Conservation (phyloP, 1,140 invertebrate genomes). For the Achatina immaculata region DNA sequence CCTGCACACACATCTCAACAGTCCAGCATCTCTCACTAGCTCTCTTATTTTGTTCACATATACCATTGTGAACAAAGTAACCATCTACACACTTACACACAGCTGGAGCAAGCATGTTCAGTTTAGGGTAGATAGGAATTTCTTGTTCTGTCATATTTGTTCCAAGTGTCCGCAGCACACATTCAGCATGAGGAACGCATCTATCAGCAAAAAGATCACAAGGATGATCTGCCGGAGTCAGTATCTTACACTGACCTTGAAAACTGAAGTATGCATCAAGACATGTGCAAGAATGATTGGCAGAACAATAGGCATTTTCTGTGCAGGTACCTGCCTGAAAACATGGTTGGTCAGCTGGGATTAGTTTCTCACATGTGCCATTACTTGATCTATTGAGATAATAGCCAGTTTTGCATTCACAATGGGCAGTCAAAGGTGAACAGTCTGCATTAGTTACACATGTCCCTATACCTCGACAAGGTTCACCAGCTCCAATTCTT, state of each 20-base stretch:
- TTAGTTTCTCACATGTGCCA: slow-evolving; percentile 15
- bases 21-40: slow-evolving; percentile 28
- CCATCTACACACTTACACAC: slow-evolving; percentile 9
- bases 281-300: not conserved
- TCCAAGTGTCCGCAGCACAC: not conserved
- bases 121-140: slow-evolving; percentile 4
- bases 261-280: slow-evolving; percentile 5
- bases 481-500: slow-evolving; percentile 21
- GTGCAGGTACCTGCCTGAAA: slow-evolving; percentile 13
- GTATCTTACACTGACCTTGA: not conserved
- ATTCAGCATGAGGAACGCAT: slow-evolving; percentile 12
- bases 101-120: not conserved
- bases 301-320: not conserved
- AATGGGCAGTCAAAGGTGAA: not conserved
- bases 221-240: not conserved
- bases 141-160: not conserved
- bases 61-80: not conserved
- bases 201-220: slow-evolving; percentile 17
- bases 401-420: slow-evolving; percentile 33
- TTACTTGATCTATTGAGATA: slow-evolving; percentile 10
- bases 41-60: slow-evolving; percentile 13
- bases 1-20: slow-evolving; percentile 34
- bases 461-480: slow-evolving; percentile 30
- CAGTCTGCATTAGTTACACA: slow-evolving; percentile 42
- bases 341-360: slow-evolving; percentile 16